Evolutionary conservation across 1,140 invertebrate genomes (phyloP), one percentile per base, ranked within the genome.

Genomic region (Neelides sp.): DNA sequence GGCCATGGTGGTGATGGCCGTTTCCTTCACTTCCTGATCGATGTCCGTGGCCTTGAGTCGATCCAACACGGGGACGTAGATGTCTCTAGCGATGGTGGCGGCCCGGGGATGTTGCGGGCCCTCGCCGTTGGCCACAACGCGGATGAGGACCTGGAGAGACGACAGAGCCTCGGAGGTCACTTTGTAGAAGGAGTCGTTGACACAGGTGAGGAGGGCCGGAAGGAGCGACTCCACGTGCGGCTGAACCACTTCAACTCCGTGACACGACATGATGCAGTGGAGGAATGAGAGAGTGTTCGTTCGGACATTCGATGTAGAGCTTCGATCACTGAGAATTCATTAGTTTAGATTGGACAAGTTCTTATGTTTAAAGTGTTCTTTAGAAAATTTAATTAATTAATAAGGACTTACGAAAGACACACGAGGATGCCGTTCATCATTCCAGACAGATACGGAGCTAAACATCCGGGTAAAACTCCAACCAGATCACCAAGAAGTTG

Each of bases 1-100:
- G 8, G 57, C 92, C 85, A 95, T 95, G 62, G 92, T 93, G 1
- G 91, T 85, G 50, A 98, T 97, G 4, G 94, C 92, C 50, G 92
- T 75, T 65, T 98, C 94, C 66, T 98, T 98, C 0, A 98, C 93
- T 73, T 98, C 93, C 66, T 97, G 94, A 71, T 97, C 92, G 60
- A 97, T 92, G 66, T 96, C 92, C 0, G 92, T 82, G n/a, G 93
- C 89, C 63, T 81, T 82, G 3, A 99, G 71, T 56, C 92, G 74
- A 44, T 43, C 52, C 15, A 61, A 50, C 15, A 61, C 55, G 20
- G 48, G 47, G 3, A 54, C 50, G 30, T 61, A 58, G 19, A 61
- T 61, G 4, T 52, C 30, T 36, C 20, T 19, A 54, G 62, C 50
- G 26, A 57, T 41, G 20, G 30, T 7, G 53, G 46, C 46, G 55